These are phyloP conservation scores for Cyphomyrus plagiostoma DNA, from an alignment of 2,113 vertebrate genomes.

Conservation along the genomic window DNA sequence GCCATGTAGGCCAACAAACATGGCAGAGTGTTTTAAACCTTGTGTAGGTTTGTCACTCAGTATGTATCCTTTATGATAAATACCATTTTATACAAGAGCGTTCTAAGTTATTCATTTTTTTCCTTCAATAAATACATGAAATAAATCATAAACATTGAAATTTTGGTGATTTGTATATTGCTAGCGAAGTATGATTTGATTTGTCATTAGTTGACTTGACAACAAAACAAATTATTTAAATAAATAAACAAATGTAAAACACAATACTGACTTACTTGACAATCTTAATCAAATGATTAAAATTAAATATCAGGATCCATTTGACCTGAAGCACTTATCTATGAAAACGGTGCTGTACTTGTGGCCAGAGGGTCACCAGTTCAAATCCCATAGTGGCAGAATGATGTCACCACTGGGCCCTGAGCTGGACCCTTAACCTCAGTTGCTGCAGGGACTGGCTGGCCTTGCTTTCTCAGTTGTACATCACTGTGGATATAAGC, in stretches of 20 bases:
- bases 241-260: neutral
- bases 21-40: neutral
- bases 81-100: neutral
- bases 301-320: neutral
- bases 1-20: neutral
- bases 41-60: constrained; percentile 5
- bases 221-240: neutral
- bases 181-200: neutral
- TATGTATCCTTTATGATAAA: neutral
- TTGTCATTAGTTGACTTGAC: neutral
- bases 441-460: neutral
- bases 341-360: neutral
- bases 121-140: neutral
- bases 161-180: neutral
- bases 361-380: neutral
- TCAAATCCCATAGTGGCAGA: neutral
- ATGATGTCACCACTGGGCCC: neutral
- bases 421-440: neutral
- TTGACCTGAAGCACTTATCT: neutral
- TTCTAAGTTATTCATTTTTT: neutral
- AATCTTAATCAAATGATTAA: neutral
- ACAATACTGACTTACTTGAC: neutral
- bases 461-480: neutral
- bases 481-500: neutral
- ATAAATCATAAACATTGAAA: neutral